These are phyloP conservation scores for Nesidiocoris tenuis DNA, from an alignment of 2,888 invertebrate genomes.

Conservation along the genomic window DNA sequence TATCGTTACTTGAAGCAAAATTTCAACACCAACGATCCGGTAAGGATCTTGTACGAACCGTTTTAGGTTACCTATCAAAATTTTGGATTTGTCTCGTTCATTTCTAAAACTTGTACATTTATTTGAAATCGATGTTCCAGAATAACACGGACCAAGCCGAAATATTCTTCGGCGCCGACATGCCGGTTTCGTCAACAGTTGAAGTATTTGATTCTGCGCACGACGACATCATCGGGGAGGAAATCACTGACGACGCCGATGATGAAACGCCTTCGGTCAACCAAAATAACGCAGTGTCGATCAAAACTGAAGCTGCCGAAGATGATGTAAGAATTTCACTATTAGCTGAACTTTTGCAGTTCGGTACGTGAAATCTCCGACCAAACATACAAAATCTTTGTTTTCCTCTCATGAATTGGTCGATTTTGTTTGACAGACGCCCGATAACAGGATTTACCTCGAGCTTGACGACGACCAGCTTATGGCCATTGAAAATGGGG, in stretches of 20 bases:
- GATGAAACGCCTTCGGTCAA: neutral
- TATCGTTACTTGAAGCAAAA: neutral
- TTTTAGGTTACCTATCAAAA: too few relatives aligned
- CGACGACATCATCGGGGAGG: neutral
- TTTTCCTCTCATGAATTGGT: too few relatives aligned
- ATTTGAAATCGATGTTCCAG: too few relatives aligned
- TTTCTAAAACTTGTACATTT: too few relatives aligned
- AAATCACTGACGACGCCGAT: neutral
- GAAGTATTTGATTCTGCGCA: constrained; percentile 3
- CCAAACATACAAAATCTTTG: too few relatives aligned
- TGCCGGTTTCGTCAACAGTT: constrained; percentile 31
- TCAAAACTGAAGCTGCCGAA: neutral
- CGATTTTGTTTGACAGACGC: too few relatives aligned
- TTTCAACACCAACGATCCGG: neutral
- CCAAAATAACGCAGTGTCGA: neutral
- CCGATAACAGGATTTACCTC: constrained; percentile 7
- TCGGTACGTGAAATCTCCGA: too few relatives aligned
- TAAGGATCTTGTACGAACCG: too few relatives aligned
- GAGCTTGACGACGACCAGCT: constrained; percentile 13
- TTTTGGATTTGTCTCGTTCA: too few relatives aligned
- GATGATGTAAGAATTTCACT: neutral
- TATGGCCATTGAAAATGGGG: constrained; percentile 21
- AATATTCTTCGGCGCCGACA: constrained; percentile 26
- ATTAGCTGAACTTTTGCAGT: too few relatives aligned
- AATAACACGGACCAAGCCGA: constrained; percentile 15